Base-by-base conservation (phyloP, 2,888 invertebrate species). In the Xestia xanthographa region DNA sequence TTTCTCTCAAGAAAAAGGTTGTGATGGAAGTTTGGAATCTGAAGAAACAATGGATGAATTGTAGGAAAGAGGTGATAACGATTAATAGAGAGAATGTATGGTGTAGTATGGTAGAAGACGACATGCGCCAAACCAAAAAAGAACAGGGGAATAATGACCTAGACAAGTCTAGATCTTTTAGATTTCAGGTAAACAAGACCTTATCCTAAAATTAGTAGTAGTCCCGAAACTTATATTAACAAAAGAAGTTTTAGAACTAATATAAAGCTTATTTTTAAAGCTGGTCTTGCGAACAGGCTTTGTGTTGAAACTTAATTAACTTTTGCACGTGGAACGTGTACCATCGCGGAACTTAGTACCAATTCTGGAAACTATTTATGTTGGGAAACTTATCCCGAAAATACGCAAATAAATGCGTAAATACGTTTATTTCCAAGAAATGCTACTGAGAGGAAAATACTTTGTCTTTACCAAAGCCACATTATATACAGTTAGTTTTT, bases 241-340 rank as follows among this genome's bases (percentile, higher is more conserved):
- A 77, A 53, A 66, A 45, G 2, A 77, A 80, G 66, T 77, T 79
- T 83, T 41, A 11, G 50, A 77, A 66, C 58, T 69, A 83, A 80
- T 69, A 69, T 17, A 53, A 69, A 53, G 60, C 48, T 17, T 69
- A 69, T 78, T 83, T 79, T 80, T 60, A 69, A 83, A 66, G 68
- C 14, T 14, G 20, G 50, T 22, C 58, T 53, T 56, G 41, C 17
- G 38, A 66, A 53, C 34, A 82, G n/a, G 17, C 45, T 63, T 58
- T 69, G 68, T 69, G 68, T 48, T 50, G 60, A 29, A 77, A 60
- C 29, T 83, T 83, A 69, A 80, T 83, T 69, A 83, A 77, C 66
- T 83, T 83, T 77, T 26, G 11, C 45, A 66, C 63, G 48, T 66
- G 45, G 29, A 65, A 43, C 12, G 41, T 41, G 20, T 45, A 67